Percentiles rank a stretch among this genome's conserved stretches.
phyloP scores from a whole-genome alignment of 2,888 invertebrate genomes.

The Drosophila austrosaltans region DNA sequence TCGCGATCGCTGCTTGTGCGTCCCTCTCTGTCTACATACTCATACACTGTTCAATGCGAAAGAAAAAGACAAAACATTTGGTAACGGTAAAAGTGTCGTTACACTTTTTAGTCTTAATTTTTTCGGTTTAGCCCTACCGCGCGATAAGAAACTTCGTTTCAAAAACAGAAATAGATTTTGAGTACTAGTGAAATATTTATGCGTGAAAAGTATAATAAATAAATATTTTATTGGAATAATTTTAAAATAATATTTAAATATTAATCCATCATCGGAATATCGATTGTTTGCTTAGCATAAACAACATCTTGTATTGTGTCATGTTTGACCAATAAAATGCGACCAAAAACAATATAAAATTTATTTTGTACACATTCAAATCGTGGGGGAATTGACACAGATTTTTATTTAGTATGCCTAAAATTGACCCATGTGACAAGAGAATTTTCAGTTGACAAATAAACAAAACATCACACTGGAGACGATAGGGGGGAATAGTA shows the following conservation, averaged over 20 bases:
- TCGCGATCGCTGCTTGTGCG: too few relatives aligned
- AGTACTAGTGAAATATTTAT: background rate
- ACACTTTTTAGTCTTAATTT: too few relatives aligned
- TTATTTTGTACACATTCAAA: background rate
- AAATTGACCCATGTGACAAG: constrained; percentile 10
- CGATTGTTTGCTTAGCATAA: background rate
- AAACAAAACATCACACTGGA: constrained; percentile 1
- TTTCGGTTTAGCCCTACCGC: too few relatives aligned
- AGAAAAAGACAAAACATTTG: too few relatives aligned
- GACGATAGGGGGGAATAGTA: background rate
- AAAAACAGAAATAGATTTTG: background rate
- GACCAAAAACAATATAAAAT: background rate
- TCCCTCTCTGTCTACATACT: too few relatives aligned
- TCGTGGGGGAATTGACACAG: background rate
- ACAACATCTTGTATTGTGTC: constrained; percentile 1
- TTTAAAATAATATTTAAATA: background rate
- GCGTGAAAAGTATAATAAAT: background rate
- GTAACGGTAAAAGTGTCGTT: too few relatives aligned
- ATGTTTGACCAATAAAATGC: constrained; percentile 5
- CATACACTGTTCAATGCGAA: too few relatives aligned
- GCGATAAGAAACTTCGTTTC: too few relatives aligned
- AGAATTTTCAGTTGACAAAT: constrained; percentile 16
- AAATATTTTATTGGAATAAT: constrained; percentile 8
- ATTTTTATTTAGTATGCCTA: constrained; percentile 6
- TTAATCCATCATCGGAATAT: background rate